Conservation (phyloP, 1,140 invertebrate genomes). For the Asbolus verrucosus region DNA sequence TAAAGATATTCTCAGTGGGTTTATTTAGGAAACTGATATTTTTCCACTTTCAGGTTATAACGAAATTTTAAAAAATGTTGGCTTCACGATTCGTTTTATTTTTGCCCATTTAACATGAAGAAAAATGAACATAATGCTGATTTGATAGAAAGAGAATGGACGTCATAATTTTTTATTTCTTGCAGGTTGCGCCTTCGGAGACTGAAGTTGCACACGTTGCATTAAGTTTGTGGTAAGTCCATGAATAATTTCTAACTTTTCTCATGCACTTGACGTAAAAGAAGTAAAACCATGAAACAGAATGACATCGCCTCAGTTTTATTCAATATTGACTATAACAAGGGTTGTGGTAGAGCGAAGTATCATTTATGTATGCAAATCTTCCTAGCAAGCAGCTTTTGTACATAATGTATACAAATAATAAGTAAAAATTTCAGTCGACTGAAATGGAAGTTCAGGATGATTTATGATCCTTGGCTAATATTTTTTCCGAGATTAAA, state of each 20-base stretch:
- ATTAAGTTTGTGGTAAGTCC: background rate
- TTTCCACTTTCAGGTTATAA: too few relatives aligned
- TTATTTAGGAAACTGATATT: background rate
- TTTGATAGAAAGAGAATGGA: too few relatives aligned
- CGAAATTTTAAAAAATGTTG: too few relatives aligned
- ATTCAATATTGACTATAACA: slow-evolving; percentile 21
- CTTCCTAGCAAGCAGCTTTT: slow-evolving; percentile 5
- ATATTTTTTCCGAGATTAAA: background rate
- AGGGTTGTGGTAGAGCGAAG: background rate
- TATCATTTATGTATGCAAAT: slow-evolving; percentile 16
- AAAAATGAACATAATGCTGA: too few relatives aligned
- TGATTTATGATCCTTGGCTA: background rate
- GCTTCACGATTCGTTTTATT: too few relatives aligned
- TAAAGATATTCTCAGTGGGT: background rate
- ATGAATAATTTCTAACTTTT: slow-evolving; percentile 30
- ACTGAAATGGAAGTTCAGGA: too few relatives aligned
- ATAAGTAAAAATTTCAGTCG: too few relatives aligned
- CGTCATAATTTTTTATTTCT: too few relatives aligned
- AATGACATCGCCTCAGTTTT: slow-evolving; percentile 28
- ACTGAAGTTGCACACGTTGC: too few relatives aligned
- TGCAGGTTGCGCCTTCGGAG: too few relatives aligned
- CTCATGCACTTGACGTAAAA: background rate
- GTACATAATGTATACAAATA: too few relatives aligned
- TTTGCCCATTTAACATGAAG: too few relatives aligned
- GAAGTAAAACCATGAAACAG: background rate